These are phyloP conservation scores for Oxyura jamaicensis DNA, from an alignment of 2,113 vertebrate species.

Conservation along the genomic window DNA sequence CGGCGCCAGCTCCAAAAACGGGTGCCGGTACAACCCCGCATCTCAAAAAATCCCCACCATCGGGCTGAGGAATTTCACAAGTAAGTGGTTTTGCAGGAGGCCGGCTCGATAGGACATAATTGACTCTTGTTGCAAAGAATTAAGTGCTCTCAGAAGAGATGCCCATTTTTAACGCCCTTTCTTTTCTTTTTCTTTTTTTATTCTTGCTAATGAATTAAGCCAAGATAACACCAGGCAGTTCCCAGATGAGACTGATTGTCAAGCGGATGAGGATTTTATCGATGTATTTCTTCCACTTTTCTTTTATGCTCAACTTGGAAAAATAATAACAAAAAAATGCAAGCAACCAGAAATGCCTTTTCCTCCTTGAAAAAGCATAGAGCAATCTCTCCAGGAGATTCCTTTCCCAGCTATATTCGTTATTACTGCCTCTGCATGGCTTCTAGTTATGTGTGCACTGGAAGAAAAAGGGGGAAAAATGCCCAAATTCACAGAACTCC, in stretches of 20 bases:
- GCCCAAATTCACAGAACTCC: constrained; percentile 2
- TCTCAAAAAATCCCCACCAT: background rate
- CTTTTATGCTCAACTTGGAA: background rate
- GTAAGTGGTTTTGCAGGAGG: background rate
- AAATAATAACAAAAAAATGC: background rate
- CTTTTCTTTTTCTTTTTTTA: background rate
- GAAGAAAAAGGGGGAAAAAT: constrained; percentile 8
- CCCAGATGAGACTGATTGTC: constrained; percentile 57
- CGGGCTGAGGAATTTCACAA: constrained; percentile 19
- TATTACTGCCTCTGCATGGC: constrained; percentile 66
- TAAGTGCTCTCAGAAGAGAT: constrained; percentile 57
- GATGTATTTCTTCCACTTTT: background rate
- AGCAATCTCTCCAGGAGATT: constrained; percentile 59
- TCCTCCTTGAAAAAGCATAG: background rate
- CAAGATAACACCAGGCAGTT: constrained; percentile 54
- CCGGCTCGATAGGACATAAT: constrained; percentile 12
- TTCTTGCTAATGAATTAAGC: constrained; percentile 62
- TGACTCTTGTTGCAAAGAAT: constrained; percentile 51
- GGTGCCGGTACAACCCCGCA: rapidly evolving
- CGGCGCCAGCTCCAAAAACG: background rate
- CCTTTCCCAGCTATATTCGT: constrained; percentile 32
- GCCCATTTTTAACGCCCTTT: constrained; percentile 39
- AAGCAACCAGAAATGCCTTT: background rate
- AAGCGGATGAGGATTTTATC: constrained; percentile 44
- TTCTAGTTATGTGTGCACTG: constrained; percentile 36